Evolutionary conservation across 2,113 vertebrate genomes (phyloP).

Genomic region (Morone saxatilis): DNA sequence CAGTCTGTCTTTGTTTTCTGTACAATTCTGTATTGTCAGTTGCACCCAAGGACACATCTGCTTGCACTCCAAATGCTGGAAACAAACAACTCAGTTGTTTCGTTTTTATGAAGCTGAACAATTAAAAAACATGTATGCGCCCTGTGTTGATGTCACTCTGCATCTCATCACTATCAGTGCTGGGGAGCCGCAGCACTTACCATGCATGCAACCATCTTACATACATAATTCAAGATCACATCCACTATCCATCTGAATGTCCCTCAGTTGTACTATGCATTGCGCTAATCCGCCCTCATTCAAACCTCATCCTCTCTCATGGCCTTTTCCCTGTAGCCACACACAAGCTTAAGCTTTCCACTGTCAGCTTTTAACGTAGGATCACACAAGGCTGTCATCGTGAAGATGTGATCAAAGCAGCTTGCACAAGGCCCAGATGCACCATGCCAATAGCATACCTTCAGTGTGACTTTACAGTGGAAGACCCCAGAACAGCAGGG

Average conservation of each 20-base stretch:
- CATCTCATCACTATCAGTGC: constrained; percentile 45
- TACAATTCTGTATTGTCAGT: neutral
- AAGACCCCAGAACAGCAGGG: constrained; percentile 48
- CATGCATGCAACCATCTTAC: constrained; percentile 47
- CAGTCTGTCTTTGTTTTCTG: neutral
- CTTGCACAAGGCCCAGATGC: constrained; percentile 58
- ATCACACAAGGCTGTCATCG: constrained; percentile 72
- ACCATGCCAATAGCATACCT: constrained; percentile 61
- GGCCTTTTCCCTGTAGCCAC: constrained; percentile 69
- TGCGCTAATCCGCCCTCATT: constrained; percentile 64
- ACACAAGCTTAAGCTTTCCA: constrained; percentile 65
- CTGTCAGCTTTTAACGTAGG: constrained; percentile 70
- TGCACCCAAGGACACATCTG: neutral
- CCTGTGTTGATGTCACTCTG: constrained; percentile 34
- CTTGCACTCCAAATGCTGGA: neutral
- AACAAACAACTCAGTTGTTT: constrained; percentile 1
- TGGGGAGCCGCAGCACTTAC: constrained; percentile 31
- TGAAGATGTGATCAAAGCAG: constrained; percentile 80
- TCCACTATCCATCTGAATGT: constrained; percentile 58
- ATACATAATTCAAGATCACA: constrained; percentile 72
- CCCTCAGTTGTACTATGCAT: constrained; percentile 55
- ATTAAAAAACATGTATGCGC: constrained; percentile 18
- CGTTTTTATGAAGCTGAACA: constrained; percentile 21
- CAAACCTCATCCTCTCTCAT: constrained; percentile 65
- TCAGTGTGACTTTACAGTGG: constrained; percentile 55